A percentile compares a stretch with the other conserved stretches of the same genome.
Conservation (phyloP, 2,888 invertebrate genomes). For the Limnephilus rhombicus region DNA sequence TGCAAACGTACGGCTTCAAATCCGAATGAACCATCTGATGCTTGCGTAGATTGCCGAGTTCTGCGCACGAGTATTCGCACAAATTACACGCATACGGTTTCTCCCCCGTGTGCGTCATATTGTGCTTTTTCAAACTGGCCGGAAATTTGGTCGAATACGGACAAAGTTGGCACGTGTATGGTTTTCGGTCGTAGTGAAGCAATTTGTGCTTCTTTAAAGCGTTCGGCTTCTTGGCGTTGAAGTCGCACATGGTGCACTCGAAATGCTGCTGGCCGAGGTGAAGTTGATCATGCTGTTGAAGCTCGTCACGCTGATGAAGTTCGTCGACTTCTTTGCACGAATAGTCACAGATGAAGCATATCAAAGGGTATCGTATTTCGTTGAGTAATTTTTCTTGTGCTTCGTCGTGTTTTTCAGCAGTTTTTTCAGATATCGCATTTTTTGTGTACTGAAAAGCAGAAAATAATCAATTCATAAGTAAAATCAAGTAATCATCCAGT, state of each 20-base stretch:
- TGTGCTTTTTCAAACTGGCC: conserved; percentile 34
- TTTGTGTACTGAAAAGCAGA: conserved; percentile 10
- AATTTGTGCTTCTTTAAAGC: conserved; percentile 44
- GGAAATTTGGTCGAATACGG: conserved; percentile 28
- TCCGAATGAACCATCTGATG: conserved; percentile 44
- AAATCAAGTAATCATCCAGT: too few relatives aligned
- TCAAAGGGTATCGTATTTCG: background rate
- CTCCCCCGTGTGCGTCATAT: conserved; percentile 32
- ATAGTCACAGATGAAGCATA: conserved; percentile 42
- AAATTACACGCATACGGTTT: background rate
- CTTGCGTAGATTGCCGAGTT: conserved; percentile 32
- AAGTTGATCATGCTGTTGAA: conserved; percentile 11
- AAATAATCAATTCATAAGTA: background rate
- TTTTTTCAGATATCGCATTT: background rate
- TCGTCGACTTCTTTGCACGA: background rate
- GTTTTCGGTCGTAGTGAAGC: conserved; percentile 23
- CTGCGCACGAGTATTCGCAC: conserved; percentile 18
- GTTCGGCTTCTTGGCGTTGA: background rate
- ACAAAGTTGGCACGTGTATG: conserved; percentile 22
- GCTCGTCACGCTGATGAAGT: background rate
- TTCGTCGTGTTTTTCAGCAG: background rate
- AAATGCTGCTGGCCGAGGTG: conserved; percentile 40
- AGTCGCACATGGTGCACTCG: conserved; percentile 21
- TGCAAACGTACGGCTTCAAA: conserved; percentile 36
- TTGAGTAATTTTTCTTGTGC: background rate